Evolutionary conservation across 2,888 invertebrate genomes (phyloP).

Genomic region (Pteria penguin): DNA sequence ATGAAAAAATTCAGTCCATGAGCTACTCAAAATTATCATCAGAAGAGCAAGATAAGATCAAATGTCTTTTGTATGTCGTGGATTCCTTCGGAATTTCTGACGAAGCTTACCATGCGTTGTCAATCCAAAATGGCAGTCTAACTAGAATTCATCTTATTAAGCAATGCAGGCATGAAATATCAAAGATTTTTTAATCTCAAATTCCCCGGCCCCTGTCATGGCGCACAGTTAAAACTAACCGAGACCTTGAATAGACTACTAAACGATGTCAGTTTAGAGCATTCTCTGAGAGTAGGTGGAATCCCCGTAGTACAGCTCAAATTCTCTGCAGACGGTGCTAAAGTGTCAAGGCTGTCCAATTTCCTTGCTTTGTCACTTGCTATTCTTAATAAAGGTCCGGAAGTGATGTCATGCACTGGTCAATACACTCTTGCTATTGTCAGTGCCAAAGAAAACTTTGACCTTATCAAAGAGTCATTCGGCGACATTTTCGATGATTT

Average conservation of each 20-base stretch:
- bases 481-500: slow-evolving; percentile 20
- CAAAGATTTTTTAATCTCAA: not conserved
- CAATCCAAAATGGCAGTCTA: slow-evolving; percentile 14
- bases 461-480: slow-evolving; percentile 18
- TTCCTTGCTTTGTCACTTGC: slow-evolving; percentile 26
- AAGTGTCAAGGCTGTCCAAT: slow-evolving; percentile 23
- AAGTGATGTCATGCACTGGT: slow-evolving; percentile 20
- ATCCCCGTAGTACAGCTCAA: slow-evolving; percentile 4
- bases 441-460: slow-evolving; percentile 20
- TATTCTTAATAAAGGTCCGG: slow-evolving; percentile 15
- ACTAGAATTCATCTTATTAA: slow-evolving; percentile 19
- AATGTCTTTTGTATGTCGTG: slow-evolving; percentile 13
- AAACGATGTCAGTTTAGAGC: not conserved
- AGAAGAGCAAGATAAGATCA: slow-evolving; percentile 21
- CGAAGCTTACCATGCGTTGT: slow-evolving; percentile 21
- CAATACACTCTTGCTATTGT: slow-evolving; percentile 29
- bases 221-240: slow-evolving; percentile 7
- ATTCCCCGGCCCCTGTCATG: slow-evolving; percentile 2
- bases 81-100: slow-evolving; percentile 28
- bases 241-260: slow-evolving; percentile 18
- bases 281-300: not conserved
- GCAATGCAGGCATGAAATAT: slow-evolving; percentile 25
- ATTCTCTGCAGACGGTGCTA: slow-evolving; percentile 26
- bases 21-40: slow-evolving; percentile 2
- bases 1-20: not conserved